These are phyloP conservation scores for Schizaphis graminum DNA, from an alignment of 2,888 invertebrate genomes.

Conservation along the genomic window DNA sequence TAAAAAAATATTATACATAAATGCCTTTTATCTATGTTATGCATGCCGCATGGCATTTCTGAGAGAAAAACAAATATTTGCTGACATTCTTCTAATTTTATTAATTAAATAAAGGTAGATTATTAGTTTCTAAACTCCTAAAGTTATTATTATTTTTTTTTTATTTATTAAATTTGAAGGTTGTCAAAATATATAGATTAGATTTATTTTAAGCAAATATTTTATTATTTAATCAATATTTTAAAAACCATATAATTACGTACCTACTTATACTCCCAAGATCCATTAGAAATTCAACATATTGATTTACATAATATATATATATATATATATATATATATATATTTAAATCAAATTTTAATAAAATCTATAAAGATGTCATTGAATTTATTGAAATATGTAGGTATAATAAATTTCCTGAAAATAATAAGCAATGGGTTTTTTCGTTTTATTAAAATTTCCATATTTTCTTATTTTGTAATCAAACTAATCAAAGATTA, in stretches of 20 bases:
- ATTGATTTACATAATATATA: background rate
- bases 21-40: too few relatives aligned
- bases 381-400: background rate
- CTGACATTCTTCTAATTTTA: too few relatives aligned
- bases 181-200: background rate
- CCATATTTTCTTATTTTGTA: background rate
- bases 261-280: background rate
- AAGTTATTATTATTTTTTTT: background rate
- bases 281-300: background rate
- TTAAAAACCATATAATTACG: background rate
- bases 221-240: background rate
- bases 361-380: background rate
- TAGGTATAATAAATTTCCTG: background rate
- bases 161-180: background rate
- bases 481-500: background rate
- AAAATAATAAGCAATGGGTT: background rate
- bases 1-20: too few relatives aligned
- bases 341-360: background rate
- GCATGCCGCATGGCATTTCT: too few relatives aligned
- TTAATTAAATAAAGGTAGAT: background rate
- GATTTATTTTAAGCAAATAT: background rate
- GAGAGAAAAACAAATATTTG: too few relatives aligned
- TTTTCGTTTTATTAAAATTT: background rate
- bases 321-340: too few relatives aligned
- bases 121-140: background rate